Evolutionary conservation across 1,140 invertebrate genomes (phyloP).

Genomic region (Euwallacea fornicatus): DNA sequence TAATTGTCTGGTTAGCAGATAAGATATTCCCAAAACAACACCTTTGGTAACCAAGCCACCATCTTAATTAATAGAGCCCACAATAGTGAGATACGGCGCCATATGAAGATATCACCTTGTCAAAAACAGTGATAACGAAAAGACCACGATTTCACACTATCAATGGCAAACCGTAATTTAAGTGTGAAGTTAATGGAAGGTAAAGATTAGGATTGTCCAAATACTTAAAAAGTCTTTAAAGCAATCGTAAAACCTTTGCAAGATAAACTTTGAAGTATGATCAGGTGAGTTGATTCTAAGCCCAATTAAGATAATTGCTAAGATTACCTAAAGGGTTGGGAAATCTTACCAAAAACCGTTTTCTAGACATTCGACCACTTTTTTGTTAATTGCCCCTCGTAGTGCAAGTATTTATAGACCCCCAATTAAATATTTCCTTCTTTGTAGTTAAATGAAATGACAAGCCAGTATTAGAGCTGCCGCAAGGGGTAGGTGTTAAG

Average conservation of each 20-base stretch:
- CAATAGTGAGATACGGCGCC: conserved; percentile 34
- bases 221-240: conserved; percentile 38
- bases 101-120: conserved; percentile 38
- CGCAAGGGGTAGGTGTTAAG: conserved; percentile 25
- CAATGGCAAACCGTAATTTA: conserved; percentile 12
- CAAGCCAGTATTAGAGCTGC: conserved; percentile 22
- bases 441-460: conserved; percentile 34
- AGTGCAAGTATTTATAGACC: conserved; percentile 5
- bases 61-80: conserved; percentile 37
- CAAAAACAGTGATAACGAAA: conserved; percentile 17
- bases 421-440: conserved; percentile 21
- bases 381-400: not conserved
- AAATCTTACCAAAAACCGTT: not conserved
- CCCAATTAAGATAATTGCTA: conserved; percentile 7
- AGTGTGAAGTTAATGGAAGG: conserved; percentile 39
- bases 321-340: not conserved
- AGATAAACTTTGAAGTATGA: conserved; percentile 2
- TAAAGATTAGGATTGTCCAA: conserved; percentile 38
- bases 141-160: not conserved
- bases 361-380: not conserved
- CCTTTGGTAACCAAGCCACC: not conserved
- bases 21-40: conserved; percentile 5
- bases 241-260: conserved; percentile 18
- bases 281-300: not conserved
- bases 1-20: conserved; percentile 13